Base-by-base conservation (phyloP, 1,140 invertebrate species). In the Halictus rubicundus region DNA sequence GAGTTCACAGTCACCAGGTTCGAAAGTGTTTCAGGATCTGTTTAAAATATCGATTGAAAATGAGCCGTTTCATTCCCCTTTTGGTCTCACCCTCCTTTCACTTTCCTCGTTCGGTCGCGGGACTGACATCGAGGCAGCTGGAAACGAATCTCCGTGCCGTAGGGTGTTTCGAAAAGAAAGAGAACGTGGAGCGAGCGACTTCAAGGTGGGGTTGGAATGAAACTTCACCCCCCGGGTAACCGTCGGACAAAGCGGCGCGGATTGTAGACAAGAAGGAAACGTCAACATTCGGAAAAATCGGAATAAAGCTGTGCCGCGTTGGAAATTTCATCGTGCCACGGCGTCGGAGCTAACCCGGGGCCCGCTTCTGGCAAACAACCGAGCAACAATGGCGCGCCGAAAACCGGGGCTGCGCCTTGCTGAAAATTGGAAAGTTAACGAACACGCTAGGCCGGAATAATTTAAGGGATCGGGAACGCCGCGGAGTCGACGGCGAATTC, bases 1-100 rank as follows among this genome's bases (percentile, higher is more conserved):
- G 32, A 32, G 32, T 32, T 32, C 1, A n/a, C n/a, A 32, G 32
- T 32, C 32, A 32, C 32, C 5, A 32, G 42, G 0, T 46, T 8
- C 37, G 65, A 23, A n/a, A 77, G 25, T 52, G 27, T 75, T 61
- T 68, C 54, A 10, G 37, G 57, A 54, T 76, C 86, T 74, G 71
- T 82, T 83, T 85, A 85, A 87, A 83, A 88, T 88, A 88, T 88
- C 82, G 83, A 88, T 87, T 52, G 72, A 87, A 25, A 66, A 69
- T 32, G 60, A 81, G 25, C 25, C 66, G 27, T 59, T 46, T 52
- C 49, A 27, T 79, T 60, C 23, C 59, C 63, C 57, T 70, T 52
- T 52, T 52, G 19, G 49, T 16, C 19, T 63, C 59, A 42, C 23
- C 37, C 5, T 0, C 49, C 16, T 76, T 37, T 46, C 39, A 52